Base-by-base conservation (phyloP, 2,797 vertebrate genomes). In the Diceros bicornis region DNA sequence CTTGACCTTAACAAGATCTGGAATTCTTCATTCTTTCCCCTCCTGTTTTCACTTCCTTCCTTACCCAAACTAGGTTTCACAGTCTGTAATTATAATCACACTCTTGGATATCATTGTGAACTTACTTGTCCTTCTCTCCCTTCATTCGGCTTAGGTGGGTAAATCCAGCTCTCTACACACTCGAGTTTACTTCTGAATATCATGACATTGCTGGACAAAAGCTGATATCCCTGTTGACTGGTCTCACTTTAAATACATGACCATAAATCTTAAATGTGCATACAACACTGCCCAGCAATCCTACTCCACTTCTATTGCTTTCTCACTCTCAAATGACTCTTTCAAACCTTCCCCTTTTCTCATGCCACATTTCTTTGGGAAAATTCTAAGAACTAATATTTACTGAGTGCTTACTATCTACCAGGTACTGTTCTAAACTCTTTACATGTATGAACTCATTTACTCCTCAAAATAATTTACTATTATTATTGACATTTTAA, bases 401-500 rank as follows among this genome's bases (percentile, higher is more conserved):
- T 52, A 69, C 61, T 61, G 61, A 68, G 32, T 34, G 37, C 2
- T 77, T 55, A 66, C 50, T 75, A 50, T 82, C 32, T 32, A 89
- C 2, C 41, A 71, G 71, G 17, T 32, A 37, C 32, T 71, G 4
- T 44, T 78, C 25, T 92, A 78, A 89, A 23, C 23, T 78, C 20
- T 71, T 94, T 69, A 44, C 13, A n/a, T 4, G 23, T 62, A n/a
- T 8, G 16, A 87, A 27, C 21, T 92, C 78, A 52, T 89, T 85
- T 79, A 89, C 78, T 72, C 47, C 47, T 79, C 47, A 57, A n/a
- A 66, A 66, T 52, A 85, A 84, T 13, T 23, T 44, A 25, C 29
- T 44, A 25, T 68, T 96, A 37, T 89, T 44, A 89, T 44, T 16
- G 10, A 37, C 23, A 85, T 93, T 81, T 89, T 72, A 79, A 95